phyloP scores from a whole-genome alignment of 2,113 vertebrate genomes.

The Microcebus lehilahytsara region DNA sequence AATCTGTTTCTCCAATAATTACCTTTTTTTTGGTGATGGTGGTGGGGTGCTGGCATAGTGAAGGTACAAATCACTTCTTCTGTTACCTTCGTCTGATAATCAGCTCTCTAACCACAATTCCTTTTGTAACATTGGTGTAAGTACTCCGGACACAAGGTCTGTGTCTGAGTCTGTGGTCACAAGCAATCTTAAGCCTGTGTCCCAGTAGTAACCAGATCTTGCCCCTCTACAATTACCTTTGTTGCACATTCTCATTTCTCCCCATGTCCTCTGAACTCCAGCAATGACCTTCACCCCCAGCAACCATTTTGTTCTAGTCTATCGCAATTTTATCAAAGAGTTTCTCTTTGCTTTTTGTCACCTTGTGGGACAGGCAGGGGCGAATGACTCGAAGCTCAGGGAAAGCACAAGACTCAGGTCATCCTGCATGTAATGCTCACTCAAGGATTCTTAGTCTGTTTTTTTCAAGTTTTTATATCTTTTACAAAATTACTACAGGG shows the following conservation, averaged over 20 bases:
- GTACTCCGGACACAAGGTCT: neutral
- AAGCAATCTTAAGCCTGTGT: neutral
- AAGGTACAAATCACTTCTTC: slow-evolving; percentile 3
- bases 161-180: neutral
- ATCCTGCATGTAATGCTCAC: neutral
- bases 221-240: neutral
- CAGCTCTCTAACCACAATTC: neutral
- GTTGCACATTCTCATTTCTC: neutral
- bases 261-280: neutral
- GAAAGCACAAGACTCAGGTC: neutral
- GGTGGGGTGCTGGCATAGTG: neutral
- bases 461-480: neutral
- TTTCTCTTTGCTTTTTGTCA: neutral
- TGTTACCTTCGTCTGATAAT: neutral
- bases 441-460: neutral
- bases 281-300: accelerated
- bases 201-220: neutral
- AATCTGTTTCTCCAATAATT: neutral
- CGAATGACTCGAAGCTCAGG: neutral
- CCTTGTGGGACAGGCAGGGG: neutral
- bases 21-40: neutral
- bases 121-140: accelerated
- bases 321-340: neutral
- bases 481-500: neutral
- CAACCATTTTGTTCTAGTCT: neutral